Evolutionary conservation across 2,888 invertebrate genomes (phyloP), one percentile per base, ranked within the genome.

Genomic region (Heliconius erato): DNA sequence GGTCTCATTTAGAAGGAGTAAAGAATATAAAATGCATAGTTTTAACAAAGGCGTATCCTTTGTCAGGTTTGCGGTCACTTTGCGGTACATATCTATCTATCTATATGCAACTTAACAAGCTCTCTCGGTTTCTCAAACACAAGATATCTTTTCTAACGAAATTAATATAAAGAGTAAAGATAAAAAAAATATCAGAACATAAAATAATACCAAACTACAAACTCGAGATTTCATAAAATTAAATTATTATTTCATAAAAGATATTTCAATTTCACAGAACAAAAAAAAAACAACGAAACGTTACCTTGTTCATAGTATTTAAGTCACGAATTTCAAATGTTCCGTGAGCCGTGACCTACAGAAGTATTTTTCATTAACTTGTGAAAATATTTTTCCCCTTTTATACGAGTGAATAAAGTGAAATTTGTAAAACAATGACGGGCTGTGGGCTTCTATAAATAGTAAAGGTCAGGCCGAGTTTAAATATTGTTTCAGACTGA

Each of bases 321-420:
- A 76, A 76, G 7, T 76, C 74, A 35, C 32, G 59, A 63, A 35
- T 59, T 59, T 40, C 59, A 35, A 76, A 76, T 63, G 74, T 19
- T 35, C 63, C 63, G 74, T 76, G 74, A 76, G 59, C 74, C 74
- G 63, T 76, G 74, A 76, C 74, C 74, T 63, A 76, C n/a, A 63
- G 35, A 76, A 72, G 72, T 44, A 59, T 63, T 76, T 74, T 76
- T 59, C 74, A 63, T 76, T 76, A 76, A 59, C 6, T 76, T 63
- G 74, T 76, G 35, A 76, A 59, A 63, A 74, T 76, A 76, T 76
- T 76, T 59, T 76, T 5, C 59, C 59, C 35, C 35, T 76, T 76
- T 54, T 26, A 32, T 63, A 63, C 76, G 63, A 35, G 76, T n/a
- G 59, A 76, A 63, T 63, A 63, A 76, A n/a, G 59, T 35, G 32